These are phyloP conservation scores for Drosophila peninsularis DNA, from an alignment of 2,888 invertebrate species.

Conservation along the genomic window DNA sequence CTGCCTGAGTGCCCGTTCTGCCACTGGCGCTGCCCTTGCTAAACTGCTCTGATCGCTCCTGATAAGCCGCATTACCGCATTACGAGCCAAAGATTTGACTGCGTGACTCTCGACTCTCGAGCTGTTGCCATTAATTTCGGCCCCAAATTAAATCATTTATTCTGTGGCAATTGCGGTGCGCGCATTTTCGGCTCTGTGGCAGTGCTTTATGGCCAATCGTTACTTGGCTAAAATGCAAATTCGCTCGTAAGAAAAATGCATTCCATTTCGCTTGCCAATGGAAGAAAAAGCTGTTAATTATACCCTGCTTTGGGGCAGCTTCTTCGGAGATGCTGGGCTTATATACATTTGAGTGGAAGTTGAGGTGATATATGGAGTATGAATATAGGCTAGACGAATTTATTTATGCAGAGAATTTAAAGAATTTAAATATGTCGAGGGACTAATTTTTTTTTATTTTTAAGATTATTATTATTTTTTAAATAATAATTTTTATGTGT, in stretches of 20 bases:
- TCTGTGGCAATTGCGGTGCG: constrained; percentile 45
- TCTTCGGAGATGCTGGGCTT: neutral
- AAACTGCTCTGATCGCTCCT: constrained; percentile 32
- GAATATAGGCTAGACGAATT: too few species aligned
- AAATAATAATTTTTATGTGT: too few species aligned
- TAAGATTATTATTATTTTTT: too few species aligned
- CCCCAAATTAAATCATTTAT: constrained; percentile 72
- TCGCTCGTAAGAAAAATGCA: constrained; percentile 3
- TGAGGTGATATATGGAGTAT: too few species aligned
- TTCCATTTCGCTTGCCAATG: constrained; percentile 17
- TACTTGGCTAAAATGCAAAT: constrained; percentile 39
- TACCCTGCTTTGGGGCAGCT: neutral
- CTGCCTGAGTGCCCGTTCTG: constrained; percentile 7
- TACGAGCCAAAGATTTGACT: constrained; percentile 38
- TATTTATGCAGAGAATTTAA: too few species aligned
- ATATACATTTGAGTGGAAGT: neutral
- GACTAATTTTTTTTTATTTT: too few species aligned
- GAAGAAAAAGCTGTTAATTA: constrained; percentile 3
- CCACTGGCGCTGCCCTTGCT: constrained; percentile 2
- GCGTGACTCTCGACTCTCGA: constrained; percentile 57
- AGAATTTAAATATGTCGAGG: too few species aligned
- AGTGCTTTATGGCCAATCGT: constrained; percentile 41
- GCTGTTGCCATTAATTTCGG: constrained; percentile 59
- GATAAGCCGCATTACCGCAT: constrained; percentile 52
- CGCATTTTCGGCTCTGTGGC: constrained; percentile 33